A percentile compares a stretch with the other conserved stretches of the same genome.
phyloP scores from a whole-genome alignment of 2,888 invertebrate genomes.

The Andrena haemorrhoa region DNA sequence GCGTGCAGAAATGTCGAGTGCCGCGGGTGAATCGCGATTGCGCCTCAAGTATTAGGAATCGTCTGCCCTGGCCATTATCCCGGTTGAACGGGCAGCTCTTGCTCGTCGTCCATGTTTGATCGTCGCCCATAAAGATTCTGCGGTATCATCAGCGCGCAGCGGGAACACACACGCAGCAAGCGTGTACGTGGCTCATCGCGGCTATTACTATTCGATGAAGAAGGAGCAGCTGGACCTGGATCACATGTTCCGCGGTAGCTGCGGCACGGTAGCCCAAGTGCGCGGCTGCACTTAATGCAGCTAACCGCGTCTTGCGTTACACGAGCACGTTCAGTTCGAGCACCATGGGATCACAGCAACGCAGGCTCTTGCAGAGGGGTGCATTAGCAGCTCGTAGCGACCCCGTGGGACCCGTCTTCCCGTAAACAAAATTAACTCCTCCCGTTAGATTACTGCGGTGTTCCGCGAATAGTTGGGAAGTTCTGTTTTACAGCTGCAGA shows the following conservation, averaged over 20 bases:
- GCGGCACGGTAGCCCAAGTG: conserved; percentile 12
- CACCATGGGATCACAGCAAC: neutral
- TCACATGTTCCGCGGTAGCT: conserved; percentile 32
- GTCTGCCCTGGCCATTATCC: conserved; percentile 37
- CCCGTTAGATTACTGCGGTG: too few relatives aligned
- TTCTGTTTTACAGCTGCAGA: too few relatives aligned
- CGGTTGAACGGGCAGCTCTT: neutral
- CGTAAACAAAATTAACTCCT: neutral
- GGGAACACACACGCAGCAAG: conserved; percentile 5
- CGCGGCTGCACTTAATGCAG: conserved; percentile 25
- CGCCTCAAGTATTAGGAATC: conserved; percentile 47
- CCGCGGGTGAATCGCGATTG: conserved; percentile 22
- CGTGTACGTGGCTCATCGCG: conserved; percentile 40
- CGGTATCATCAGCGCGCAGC: conserved; percentile 50
- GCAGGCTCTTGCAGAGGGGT: neutral
- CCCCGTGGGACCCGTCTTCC: conserved; percentile 24
- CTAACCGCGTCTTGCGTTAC: conserved; percentile 33
- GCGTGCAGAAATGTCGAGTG: too few relatives aligned
- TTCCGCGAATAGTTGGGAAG: too few relatives aligned
- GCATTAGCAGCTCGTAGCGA: neutral
- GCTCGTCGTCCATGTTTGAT: conserved; percentile 9
- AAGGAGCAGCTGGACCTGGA: conserved; percentile 27
- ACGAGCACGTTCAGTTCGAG: conserved; percentile 15
- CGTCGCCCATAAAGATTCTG: conserved; percentile 44
- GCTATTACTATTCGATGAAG: conserved; percentile 47